Base-by-base conservation (phyloP, 2,888 invertebrate species). In the Thymelicus acteon region DNA sequence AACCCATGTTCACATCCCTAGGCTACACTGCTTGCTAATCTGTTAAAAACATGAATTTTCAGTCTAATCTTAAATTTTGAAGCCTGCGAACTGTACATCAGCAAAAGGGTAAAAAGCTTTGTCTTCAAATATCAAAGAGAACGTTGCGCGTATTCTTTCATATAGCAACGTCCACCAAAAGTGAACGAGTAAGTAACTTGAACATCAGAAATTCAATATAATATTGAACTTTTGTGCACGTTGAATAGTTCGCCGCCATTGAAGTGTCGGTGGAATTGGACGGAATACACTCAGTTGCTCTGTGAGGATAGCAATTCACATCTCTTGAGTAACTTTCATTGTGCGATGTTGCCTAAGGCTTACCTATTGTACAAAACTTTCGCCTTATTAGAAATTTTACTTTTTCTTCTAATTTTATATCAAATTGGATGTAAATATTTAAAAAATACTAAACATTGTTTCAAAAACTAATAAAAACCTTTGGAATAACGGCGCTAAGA, bases 181-280 rank as follows among this genome's bases (percentile, higher is more conserved):
- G 40, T 60, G 60, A 60, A 60, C 60, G 60, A 60, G 60, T 39
- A 60, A 60, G 57, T 57, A 57, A 57, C 60, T 60, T 15, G 40
- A 60, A 60, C 15, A 39, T 60, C 40, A 60, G 15, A 60, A 60
- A 60, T 60, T 60, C 60, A 60, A 60, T 60, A 60, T 60, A 40
- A 40, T 60, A 60, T 60, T 60, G 60, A 60, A 60, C 40, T 60
- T 60, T 60, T 60, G 60, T 60, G 40, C 40, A 10, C 60, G 15
- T 60, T 60, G 60, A 60, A 60, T 60, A 60, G 60, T 40, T 57
- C 57, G 57, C 57, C 57, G 13, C 57, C 6, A 37, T 57, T 57
- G 31, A 54, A 54, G 57, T 37, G 57, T 57, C 31, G 57, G 31
- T 13, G 31, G 31, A 57, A 57, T 57, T 57, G 57, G 57, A 37